Evolutionary conservation across 2,113 vertebrate genomes (phyloP).

Genomic region (Aspiorhynchus laticeps): DNA sequence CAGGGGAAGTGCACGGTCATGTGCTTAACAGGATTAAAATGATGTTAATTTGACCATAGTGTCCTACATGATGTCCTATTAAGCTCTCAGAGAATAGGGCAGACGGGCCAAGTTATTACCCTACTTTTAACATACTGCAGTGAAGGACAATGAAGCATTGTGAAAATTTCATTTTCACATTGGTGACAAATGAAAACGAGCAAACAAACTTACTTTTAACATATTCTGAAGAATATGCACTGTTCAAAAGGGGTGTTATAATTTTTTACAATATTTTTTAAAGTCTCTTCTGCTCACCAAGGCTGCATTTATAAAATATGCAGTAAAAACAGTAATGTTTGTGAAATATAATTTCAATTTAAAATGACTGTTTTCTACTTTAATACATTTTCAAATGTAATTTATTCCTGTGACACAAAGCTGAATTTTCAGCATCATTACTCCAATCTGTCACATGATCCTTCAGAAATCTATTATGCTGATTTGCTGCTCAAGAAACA

Average conservation of each 20-base stretch:
- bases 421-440: background rate
- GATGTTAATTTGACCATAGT: background rate
- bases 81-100: background rate
- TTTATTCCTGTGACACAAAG: background rate
- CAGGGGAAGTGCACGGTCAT: background rate
- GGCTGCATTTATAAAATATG: background rate
- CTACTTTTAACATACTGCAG: background rate
- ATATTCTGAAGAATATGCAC: background rate
- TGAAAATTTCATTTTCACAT: background rate
- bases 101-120: background rate
- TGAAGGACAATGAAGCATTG: slow-evolving; percentile 8
- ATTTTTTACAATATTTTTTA: background rate
- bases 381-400: background rate
- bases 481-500: background rate
- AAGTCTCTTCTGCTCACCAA: background rate
- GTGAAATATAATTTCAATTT: background rate
- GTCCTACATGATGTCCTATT: background rate
- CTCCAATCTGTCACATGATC: background rate
- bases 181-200: background rate
- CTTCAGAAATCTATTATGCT: background rate
- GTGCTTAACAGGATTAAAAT: slow-evolving; percentile 16
- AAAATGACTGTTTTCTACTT: background rate
- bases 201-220: background rate
- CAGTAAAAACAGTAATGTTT: background rate
- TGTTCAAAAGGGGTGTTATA: background rate